phyloP scores from a whole-genome alignment of 2,113 vertebrate species.

The Chloebia gouldiae region DNA sequence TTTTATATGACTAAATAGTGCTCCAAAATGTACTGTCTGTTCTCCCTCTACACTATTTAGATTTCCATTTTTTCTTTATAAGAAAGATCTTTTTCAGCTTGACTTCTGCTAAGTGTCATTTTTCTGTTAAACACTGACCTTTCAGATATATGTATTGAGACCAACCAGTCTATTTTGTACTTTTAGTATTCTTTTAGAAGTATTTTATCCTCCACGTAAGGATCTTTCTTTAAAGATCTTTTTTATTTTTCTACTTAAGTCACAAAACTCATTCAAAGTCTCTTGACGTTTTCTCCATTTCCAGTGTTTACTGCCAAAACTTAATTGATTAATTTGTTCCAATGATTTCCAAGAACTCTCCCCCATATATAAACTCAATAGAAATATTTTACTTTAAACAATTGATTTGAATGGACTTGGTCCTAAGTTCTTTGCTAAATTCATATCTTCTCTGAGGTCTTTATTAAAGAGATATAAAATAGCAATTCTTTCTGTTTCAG shows the following conservation, averaged over 20 bases:
- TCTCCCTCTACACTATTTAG: not conserved
- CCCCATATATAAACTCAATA: not conserved
- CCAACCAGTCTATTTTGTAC: not conserved
- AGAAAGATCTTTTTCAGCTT: not conserved
- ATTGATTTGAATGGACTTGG: not conserved
- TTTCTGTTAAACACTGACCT: not conserved
- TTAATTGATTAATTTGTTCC: not conserved
- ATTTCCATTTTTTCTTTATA: not conserved
- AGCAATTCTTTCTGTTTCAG: not conserved
- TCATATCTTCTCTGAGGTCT: not conserved
- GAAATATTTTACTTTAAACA: not conserved
- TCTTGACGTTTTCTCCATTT: not conserved
- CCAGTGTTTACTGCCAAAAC: not conserved
- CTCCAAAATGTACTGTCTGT: not conserved
- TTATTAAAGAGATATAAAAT: not conserved
- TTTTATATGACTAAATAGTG: not conserved
- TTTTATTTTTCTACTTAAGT: not conserved
- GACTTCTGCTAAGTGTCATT: not conserved
- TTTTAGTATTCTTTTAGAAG: not conserved
- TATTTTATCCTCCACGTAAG: not conserved
- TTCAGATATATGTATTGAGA: not conserved
- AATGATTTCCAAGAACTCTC: not conserved
- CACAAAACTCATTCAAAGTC: not conserved
- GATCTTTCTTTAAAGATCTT: not conserved
- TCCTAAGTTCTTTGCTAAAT: not conserved